phyloP scores from a whole-genome alignment of 1,140 invertebrate species.

The Drosophila aff. region DNA sequence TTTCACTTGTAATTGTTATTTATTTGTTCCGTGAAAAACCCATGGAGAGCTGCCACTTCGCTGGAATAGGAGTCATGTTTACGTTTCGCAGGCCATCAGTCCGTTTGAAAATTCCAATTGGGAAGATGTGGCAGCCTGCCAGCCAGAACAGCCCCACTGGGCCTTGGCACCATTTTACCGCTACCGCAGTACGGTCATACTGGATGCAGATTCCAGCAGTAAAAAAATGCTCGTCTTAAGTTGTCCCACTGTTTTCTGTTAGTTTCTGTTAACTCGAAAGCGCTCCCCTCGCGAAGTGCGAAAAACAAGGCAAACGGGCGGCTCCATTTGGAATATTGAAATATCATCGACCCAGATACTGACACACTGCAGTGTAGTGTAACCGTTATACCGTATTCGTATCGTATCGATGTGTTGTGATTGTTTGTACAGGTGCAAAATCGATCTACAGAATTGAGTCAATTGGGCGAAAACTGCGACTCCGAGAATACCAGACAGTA shows the following conservation, averaged over 20 bases:
- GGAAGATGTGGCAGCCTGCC: slow-evolving; percentile 3
- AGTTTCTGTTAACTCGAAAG: slow-evolving; percentile 13
- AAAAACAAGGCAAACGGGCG: slow-evolving; percentile 8
- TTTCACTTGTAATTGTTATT: background rate
- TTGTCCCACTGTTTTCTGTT: slow-evolving; percentile 33
- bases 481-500: slow-evolving; percentile 18
- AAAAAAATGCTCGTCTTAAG: slow-evolving; percentile 37
- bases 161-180: slow-evolving; percentile 4
- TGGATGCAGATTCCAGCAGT: slow-evolving; percentile 42
- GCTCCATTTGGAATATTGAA: slow-evolving; percentile 1
- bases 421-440: slow-evolving; percentile 62
- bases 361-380: background rate
- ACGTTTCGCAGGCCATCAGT: background rate
- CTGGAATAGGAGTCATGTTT: background rate
- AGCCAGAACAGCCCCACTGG: background rate
- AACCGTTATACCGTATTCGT: slow-evolving; percentile 24
- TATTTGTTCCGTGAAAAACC: background rate
- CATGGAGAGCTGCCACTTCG: background rate
- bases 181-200: slow-evolving; percentile 40
- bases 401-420: slow-evolving; percentile 46
- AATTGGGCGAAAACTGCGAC: slow-evolving; percentile 36
- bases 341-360: slow-evolving; percentile 1
- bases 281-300: slow-evolving; percentile 1
- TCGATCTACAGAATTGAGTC: slow-evolving; percentile 44
- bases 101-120: background rate